Base-by-base conservation (phyloP, 1,140 invertebrate genomes). In the Drosophila willistoni region DNA sequence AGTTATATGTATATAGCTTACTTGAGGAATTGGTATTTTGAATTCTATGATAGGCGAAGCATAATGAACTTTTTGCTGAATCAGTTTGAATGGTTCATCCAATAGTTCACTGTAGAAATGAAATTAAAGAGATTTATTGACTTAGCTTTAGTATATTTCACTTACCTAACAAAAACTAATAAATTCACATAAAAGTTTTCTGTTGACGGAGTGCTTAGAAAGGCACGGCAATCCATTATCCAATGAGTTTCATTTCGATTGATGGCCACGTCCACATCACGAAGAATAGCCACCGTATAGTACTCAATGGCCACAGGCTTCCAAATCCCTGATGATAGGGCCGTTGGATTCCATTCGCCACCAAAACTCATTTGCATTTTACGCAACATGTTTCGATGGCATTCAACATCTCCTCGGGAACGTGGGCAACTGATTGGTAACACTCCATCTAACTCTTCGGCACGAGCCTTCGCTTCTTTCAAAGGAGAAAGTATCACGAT, bases 321-420 rank as follows among this genome's bases (percentile, higher is more conserved):
- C 94, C 98, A 99, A 51, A 99, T 95, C 77, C 98, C 98, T 60
- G 96, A 94, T 1, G 97, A 98, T 0, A 98, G 97, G 74, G 98
- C 98, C 0, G 98, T 96, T 7, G 98, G 98, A 41, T 98, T 98
- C 98, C 98, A 99, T 92, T 99, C 98, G 97, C 98, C 99, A 17
- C 96, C 95, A 77, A 98, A 99, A 9, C 97, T 98, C 14, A 97
- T 96, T 93, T 99, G 98, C 95, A 98, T 98, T 93, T 99, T 99
- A 67, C 98, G 94, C 41, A 99, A 94, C 91, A 98, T 96, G 92
- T 99, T 99, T 0, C 95, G 95, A 90, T 99, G 97, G 90, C 98
- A 99, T 92, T 99, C 97, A 4, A 99, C 98, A 75, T 98, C 95
- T 79, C 98, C 98, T 1, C 92, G 92, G 1, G 93, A 81, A 2